A percentile compares a stretch with the other conserved stretches of the same genome.
Conservation (phyloP, 2,888 invertebrate genomes). For the Drosophila pseudotakahashii region DNA sequence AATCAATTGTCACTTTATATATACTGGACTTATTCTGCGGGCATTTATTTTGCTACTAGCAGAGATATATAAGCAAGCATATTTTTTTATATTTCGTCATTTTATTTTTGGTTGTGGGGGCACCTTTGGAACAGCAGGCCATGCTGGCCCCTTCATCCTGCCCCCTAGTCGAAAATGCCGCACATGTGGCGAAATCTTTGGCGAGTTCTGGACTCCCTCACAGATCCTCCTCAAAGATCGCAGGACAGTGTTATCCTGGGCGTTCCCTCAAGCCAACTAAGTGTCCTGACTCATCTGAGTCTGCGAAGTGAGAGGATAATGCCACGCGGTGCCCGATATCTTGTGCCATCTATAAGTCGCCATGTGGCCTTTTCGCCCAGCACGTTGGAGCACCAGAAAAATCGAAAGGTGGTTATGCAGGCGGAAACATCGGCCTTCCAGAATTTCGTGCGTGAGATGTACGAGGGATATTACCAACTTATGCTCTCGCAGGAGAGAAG, state of each 20-base stretch:
- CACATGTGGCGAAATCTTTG: background rate
- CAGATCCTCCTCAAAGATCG: background rate
- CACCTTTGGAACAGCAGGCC: constrained; percentile 3
- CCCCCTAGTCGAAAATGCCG: background rate
- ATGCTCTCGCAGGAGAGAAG: background rate
- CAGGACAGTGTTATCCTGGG: background rate
- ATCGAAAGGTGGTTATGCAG: background rate
- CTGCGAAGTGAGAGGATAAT: background rate
- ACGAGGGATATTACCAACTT: constrained; percentile 11
- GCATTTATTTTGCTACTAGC: background rate
- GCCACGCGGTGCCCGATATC: background rate
- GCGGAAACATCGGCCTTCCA: constrained; percentile 28
- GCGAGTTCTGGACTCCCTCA: background rate
- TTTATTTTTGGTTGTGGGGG: too few relatives aligned
- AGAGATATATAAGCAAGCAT: too few relatives aligned
- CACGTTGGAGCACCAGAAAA: constrained; percentile 21
- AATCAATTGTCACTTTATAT: background rate
- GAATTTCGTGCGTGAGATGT: constrained; percentile 30
- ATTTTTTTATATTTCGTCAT: too few relatives aligned
- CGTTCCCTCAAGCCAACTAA: background rate
- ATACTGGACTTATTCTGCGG: background rate
- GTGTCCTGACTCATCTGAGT: background rate
- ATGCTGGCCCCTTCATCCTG: background rate
- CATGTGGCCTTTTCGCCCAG: constrained; percentile 24
- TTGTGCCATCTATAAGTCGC: constrained; percentile 1